Conservation (phyloP, 2,888 invertebrate species). For the Elysia crispata region DNA sequence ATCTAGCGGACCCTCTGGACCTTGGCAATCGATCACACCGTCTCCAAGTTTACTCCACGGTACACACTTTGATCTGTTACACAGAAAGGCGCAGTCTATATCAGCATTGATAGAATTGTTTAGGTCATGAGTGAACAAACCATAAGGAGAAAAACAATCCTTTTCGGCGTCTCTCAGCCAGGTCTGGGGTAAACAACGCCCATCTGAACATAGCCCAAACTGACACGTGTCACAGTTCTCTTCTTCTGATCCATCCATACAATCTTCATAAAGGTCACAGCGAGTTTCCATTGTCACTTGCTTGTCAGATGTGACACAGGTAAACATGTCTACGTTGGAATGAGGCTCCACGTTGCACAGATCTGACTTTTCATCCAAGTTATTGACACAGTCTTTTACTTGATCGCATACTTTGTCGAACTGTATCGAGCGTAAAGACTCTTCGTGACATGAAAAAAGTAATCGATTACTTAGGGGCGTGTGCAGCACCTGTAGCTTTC, state of each 20-base stretch:
- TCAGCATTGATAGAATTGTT: no score
- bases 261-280: conserved; percentile 33
- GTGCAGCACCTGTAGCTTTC: no score
- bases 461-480: no score
- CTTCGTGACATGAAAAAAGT: no score
- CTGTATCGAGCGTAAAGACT: not conserved
- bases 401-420: conserved; percentile 25
- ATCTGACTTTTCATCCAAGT: not conserved
- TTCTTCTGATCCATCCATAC: conserved; percentile 31
- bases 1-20: conserved; percentile 27
- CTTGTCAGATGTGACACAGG: conserved; percentile 20
- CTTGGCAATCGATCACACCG: conserved; percentile 16
- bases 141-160: not conserved
- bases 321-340: no score
- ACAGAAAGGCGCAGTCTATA: conserved; percentile 10
- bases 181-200: conserved; percentile 27
- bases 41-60: not conserved
- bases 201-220: conserved; percentile 28
- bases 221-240: conserved; percentile 15
- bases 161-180: conserved; percentile 32
- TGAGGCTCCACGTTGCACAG: not conserved
- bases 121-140: no score
- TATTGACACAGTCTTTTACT: conserved; percentile 2
- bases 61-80: conserved; percentile 20
- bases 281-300: not conserved